Conservation (phyloP, 2,797 vertebrate species). For the Syncerus caffer region DNA sequence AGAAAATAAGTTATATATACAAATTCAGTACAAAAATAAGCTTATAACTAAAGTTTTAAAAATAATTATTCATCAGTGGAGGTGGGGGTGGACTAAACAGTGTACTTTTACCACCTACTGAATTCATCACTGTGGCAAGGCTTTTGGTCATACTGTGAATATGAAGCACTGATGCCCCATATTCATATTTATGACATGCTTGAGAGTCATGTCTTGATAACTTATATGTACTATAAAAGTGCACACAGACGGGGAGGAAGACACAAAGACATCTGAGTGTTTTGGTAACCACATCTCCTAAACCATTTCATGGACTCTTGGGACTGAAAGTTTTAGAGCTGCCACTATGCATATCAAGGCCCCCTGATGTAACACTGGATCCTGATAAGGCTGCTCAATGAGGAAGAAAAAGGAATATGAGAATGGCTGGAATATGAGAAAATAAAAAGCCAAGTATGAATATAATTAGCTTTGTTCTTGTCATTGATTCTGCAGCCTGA, state of each 20-base stretch:
- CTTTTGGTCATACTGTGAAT: not conserved
- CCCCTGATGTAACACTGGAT: not conserved
- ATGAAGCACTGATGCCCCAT: not conserved
- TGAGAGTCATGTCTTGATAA: not conserved
- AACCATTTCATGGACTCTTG: too few species aligned
- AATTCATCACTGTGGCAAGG: not conserved
- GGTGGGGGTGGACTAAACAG: not conserved
- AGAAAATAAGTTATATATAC: slow-evolving; percentile 61
- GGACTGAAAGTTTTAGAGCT: not conserved
- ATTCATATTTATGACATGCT: not conserved
- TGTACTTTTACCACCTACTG: not conserved
- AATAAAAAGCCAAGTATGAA: slow-evolving; percentile 42
- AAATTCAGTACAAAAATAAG: slow-evolving; percentile 41
- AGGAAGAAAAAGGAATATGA: not conserved
- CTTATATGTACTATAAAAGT: not conserved
- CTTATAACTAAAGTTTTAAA: not conserved
- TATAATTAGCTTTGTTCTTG: slow-evolving; percentile 51
- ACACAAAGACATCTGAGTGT: not conserved
- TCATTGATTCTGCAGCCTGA: slow-evolving; percentile 25
- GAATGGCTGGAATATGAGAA: slow-evolving; percentile 39
- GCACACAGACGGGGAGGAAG: not conserved
- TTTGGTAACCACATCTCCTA: not conserved
- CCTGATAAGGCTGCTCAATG: not conserved
- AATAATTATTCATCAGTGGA: not conserved
- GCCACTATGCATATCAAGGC: not conserved